phyloP scores from a whole-genome alignment of 2,888 invertebrate genomes.

The Lapara coniferarum region DNA sequence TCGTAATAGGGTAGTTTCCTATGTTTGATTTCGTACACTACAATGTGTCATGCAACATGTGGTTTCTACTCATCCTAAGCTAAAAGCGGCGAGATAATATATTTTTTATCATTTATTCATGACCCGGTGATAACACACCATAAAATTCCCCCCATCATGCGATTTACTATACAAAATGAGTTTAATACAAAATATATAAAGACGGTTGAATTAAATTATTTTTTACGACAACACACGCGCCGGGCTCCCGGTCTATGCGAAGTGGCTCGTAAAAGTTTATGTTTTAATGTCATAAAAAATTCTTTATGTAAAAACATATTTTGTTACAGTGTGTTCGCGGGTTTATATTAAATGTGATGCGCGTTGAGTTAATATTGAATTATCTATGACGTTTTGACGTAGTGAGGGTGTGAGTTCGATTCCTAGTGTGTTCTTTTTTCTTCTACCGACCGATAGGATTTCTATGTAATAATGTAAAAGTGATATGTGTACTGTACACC shows the following conservation, averaged over 20 bases:
- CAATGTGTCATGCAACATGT: neutral
- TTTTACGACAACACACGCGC: neutral
- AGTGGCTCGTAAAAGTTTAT: constrained; percentile 57
- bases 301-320: constrained; percentile 52
- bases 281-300: constrained; percentile 55
- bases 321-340: constrained; percentile 25
- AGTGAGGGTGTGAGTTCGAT: neutral
- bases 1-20: too few species aligned
- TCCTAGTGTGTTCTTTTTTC: too few species aligned
- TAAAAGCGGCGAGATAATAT: neutral
- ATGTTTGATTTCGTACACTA: too few species aligned
- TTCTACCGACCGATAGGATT: too few species aligned
- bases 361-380: neutral
- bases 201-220: constrained; percentile 14
- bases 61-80: neutral
- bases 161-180: neutral
- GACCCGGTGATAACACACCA: neutral
- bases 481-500: too few species aligned
- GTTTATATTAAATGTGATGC: neutral
- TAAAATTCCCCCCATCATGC: neutral
- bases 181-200: constrained; percentile 2
- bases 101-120: neutral
- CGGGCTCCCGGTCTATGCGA: constrained; percentile 40
- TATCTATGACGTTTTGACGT: neutral
- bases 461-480: too few species aligned